Evolutionary conservation across 2,888 invertebrate species (phyloP), one percentile per base, ranked within the genome.

Genomic region (Epistrophella euchroma): DNA sequence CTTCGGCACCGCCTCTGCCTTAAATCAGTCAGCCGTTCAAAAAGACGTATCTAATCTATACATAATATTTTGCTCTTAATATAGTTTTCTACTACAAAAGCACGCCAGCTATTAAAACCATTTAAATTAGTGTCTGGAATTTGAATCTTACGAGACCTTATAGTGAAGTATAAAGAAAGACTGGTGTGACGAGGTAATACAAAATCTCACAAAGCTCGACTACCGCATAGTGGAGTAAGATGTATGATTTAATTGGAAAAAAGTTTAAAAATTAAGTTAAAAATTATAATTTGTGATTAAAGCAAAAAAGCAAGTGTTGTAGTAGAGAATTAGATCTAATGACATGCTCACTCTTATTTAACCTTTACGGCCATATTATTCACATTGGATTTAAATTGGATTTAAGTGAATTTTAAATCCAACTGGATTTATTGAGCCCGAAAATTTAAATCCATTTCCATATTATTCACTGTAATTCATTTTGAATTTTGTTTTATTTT

Each of bases 121-220:
- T 45, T 64, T 68, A 70, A 62, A 70, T 78, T 55, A 68, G 72
- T 60, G 73, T 74, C 82, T 73, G 77, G 77, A 78, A 78, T 83
- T 68, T 45, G 22, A 37, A 32, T 68, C 58, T 73, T 47, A 50
- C 6, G 13, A 47, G 47, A 19, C 19, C 19, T 47, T 19, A 25
- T 32, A 32, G 45, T 28, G 45, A 68, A n/a, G n/a, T n/a, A 32
- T 68, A 47, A 50, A 35, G 64, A 45, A 28, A 45, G 7, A 45
- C 9, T 37, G 25, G 55, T 66, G 56, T 45, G 25, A 25, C 32
- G 72, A n/a, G 56, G 17, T 11, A 17, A 32, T 56, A 35, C 11
- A 56, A 56, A 56, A 32, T 32, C 17, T 6, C 5, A 56, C 56
- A 56, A 56, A 56, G 55, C 55, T 13, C 5, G 11, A 56, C 11